Percentiles rank a stretch among this genome's conserved stretches.
These are phyloP conservation scores for Sesia apiformis DNA, from an alignment of 2,888 invertebrate genomes.

Conservation along the genomic window DNA sequence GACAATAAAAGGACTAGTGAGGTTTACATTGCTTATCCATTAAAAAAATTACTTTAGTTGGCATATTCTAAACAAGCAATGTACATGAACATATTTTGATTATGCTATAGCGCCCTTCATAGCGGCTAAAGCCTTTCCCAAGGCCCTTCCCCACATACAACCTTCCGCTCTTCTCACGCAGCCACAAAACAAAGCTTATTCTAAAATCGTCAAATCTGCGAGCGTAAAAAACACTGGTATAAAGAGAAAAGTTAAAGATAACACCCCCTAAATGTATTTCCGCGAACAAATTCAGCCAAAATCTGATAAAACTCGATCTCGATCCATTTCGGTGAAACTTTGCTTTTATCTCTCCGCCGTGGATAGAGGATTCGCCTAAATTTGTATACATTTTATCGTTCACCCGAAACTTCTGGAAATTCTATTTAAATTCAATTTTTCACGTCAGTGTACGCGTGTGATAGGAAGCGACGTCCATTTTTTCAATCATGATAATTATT, in stretches of 20 bases:
- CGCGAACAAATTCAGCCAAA: slow-evolving; percentile 21
- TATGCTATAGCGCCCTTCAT: too few species aligned
- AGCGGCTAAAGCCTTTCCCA: too few species aligned
- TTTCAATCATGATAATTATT: too few species aligned
- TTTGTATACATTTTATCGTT: slow-evolving; percentile 41
- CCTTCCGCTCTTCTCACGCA: too few species aligned
- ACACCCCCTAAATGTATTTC: slow-evolving; percentile 26
- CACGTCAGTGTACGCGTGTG: slow-evolving; percentile 12
- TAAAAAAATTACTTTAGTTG: too few species aligned
- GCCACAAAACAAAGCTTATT: neutral
- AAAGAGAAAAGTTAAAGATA: slow-evolving; percentile 35
- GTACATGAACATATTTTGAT: too few species aligned
- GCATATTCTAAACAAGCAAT: too few species aligned
- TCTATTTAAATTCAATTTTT: slow-evolving; percentile 15
- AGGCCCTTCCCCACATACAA: too few species aligned
- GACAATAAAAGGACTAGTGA: too few species aligned
- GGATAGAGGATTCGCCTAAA: slow-evolving; percentile 27
- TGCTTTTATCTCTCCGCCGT: slow-evolving; percentile 34
- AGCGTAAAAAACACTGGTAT: slow-evolving; percentile 23
- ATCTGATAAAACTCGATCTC: slow-evolving; percentile 37
- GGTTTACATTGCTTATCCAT: too few species aligned
- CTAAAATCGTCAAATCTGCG: slow-evolving; percentile 2
- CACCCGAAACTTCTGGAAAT: slow-evolving; percentile 30
- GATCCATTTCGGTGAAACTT: slow-evolving; percentile 44
- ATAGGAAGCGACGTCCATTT: slow-evolving; percentile 9